Conservation (phyloP, 2,797 vertebrate species). For the Scyliorhinus canicula region DNA sequence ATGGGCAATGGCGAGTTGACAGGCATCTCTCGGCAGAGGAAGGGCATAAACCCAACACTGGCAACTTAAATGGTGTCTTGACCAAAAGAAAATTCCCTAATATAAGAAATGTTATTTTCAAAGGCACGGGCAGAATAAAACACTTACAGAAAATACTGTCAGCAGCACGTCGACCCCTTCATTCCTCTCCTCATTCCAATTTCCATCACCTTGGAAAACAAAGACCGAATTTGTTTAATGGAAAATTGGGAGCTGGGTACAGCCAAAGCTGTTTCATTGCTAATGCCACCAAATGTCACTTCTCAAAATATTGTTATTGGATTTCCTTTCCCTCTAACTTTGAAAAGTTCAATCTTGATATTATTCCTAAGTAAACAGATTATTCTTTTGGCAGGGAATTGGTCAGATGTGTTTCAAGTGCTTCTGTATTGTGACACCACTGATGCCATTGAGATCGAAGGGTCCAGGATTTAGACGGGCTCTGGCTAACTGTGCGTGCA, state of each 20-base stretch:
- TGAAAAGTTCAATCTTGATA: background rate
- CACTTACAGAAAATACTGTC: background rate
- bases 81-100: background rate
- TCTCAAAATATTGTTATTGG: conserved; percentile 18
- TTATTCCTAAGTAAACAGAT: background rate
- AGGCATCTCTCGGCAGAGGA: too few species aligned
- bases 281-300: background rate
- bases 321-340: background rate
- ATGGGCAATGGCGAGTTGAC: too few species aligned
- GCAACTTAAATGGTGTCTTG: background rate
- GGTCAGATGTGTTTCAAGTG: background rate
- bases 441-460: background rate
- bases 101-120: background rate
- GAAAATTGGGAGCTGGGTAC: background rate
- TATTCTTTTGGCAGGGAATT: background rate
- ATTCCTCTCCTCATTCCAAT: background rate
- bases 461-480: background rate
- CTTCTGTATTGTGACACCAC: background rate
- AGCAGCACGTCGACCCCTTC: background rate
- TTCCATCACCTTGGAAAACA: too few species aligned
- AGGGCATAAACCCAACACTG: too few species aligned
- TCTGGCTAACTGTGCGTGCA: background rate
- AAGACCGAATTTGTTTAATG: background rate
- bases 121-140: background rate
- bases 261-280: background rate